phyloP scores from a whole-genome alignment of 2,113 vertebrate genomes.

The Callopanchax toddi region DNA sequence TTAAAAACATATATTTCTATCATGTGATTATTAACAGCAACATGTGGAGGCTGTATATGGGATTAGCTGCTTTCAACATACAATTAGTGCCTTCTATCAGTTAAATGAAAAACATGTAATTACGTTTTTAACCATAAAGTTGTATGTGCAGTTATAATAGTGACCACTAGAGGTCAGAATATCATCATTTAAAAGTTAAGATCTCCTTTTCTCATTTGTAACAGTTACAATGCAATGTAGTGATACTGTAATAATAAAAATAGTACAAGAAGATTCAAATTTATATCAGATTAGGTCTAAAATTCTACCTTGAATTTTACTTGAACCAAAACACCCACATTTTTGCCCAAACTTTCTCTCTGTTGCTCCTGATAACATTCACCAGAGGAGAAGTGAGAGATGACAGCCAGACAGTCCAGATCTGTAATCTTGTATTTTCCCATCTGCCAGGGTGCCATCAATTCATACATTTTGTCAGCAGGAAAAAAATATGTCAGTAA shows the following conservation, averaged over 20 bases:
- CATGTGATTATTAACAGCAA: background rate
- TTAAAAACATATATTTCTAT: background rate
- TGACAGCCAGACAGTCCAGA: background rate
- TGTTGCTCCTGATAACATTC: background rate
- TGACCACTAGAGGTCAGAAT: constrained; percentile 51
- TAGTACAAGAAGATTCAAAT: background rate
- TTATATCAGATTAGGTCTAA: background rate
- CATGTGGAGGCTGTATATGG: background rate
- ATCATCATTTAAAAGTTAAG: constrained; percentile 7
- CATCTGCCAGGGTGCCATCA: background rate
- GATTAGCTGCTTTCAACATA: too few relatives aligned
- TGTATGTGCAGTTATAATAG: constrained; percentile 21
- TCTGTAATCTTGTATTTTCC: constrained; percentile 1
- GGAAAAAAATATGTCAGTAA: constrained; percentile 1
- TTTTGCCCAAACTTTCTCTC: background rate
- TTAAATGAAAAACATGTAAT: background rate
- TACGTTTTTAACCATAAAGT: background rate
- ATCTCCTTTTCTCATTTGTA: background rate
- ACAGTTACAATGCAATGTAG: background rate
- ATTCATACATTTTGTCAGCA: background rate
- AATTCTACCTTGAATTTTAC: constrained; percentile 3
- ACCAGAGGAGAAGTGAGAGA: constrained; percentile 2
- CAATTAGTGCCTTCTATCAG: too few relatives aligned
- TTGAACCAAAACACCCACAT: background rate
- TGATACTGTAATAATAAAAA: background rate